Evolutionary conservation across 1,140 invertebrate genomes (phyloP), one percentile per base, ranked within the genome.

Genomic region (Hylaeus volcanicus): DNA sequence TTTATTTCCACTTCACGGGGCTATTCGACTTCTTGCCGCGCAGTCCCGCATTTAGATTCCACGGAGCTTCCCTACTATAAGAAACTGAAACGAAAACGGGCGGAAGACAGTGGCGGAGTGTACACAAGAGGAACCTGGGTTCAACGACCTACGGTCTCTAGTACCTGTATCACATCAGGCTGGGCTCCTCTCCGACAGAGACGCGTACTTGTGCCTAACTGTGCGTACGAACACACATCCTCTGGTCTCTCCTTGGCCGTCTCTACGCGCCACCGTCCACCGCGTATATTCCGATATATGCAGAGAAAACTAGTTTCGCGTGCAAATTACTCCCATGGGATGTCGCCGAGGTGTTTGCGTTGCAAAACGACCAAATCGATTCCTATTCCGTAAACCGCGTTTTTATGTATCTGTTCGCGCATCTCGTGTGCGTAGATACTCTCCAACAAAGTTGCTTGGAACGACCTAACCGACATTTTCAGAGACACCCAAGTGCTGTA

Each of bases 101-200:
- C 83, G 83, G 81, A 86, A 78, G 83, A 86, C 74, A 51, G 70
- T 64, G 79, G 61, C 65, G 64, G 74, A 76, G 78, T 79, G 79
- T 81, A 86, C 71, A 66, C 60, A 79, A 82, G 79, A 72, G 76
- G 79, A 82, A 75, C 71, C 84, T 74, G 26, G 74, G 84, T 86
- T 82, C 84, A 85, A 86, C 74, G 84, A 86, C 84, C 74, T 48
- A 26, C 79, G 58, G 78, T 86, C 84, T 86, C 79, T 86, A 86
- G 84, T 86, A 86, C 84, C 84, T 86, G 84, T 86, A 86, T 86
- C 83, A 51, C 51, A 86, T 86, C 85, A 71, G 61, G 45, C 72
- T 70, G 26, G 51, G 15, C 79, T 86, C 68, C 65, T 79, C 81
- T 79, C 84, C 56, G 68, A 51, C 83, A 70, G 74, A 79, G 43